phyloP scores from a whole-genome alignment of 2,797 vertebrate species.

The Apogon hyalosoma region DNA sequence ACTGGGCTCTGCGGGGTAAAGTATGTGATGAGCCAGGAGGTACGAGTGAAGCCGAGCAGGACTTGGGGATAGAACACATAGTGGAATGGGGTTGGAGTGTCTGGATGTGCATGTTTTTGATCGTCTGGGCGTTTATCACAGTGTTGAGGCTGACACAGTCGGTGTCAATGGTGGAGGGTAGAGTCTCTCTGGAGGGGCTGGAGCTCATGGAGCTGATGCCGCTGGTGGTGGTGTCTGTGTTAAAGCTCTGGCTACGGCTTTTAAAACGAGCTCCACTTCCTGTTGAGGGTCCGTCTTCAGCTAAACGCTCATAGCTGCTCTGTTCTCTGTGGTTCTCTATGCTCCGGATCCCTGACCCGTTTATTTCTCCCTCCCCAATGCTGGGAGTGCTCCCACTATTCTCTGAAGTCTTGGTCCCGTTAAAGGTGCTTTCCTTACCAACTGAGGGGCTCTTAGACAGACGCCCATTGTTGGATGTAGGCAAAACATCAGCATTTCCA shows the following conservation, averaged over 20 bases:
- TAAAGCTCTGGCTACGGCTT: conserved; percentile 93
- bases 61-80: conserved; percentile 86
- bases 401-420: conserved; percentile 63
- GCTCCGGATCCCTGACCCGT: conserved; percentile 65
- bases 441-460: conserved; percentile 86
- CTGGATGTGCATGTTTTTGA: conserved; percentile 69
- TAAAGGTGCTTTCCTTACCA: conserved; percentile 88
- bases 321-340: conserved; percentile 80
- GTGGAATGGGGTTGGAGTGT: background rate
- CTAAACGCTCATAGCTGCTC: conserved; percentile 87
- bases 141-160: conserved; percentile 92
- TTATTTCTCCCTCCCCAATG: conserved; percentile 60
- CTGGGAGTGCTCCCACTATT: conserved; percentile 52
- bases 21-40: conserved; percentile 91
- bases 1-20: conserved; percentile 91
- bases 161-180: conserved; percentile 74
- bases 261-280: conserved; percentile 86
- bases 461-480: conserved; percentile 82
- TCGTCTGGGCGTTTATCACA: conserved; percentile 89
- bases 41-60: conserved; percentile 88
- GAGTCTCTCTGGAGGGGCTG: conserved; percentile 90
- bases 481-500: conserved; percentile 33
- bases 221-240: conserved; percentile 93
- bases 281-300: conserved; percentile 78
- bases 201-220: conserved; percentile 95